Percentiles rank a stretch among this genome's conserved stretches.
phyloP scores from a whole-genome alignment of 2,888 invertebrate species.

The Drosophila paracracens region DNA sequence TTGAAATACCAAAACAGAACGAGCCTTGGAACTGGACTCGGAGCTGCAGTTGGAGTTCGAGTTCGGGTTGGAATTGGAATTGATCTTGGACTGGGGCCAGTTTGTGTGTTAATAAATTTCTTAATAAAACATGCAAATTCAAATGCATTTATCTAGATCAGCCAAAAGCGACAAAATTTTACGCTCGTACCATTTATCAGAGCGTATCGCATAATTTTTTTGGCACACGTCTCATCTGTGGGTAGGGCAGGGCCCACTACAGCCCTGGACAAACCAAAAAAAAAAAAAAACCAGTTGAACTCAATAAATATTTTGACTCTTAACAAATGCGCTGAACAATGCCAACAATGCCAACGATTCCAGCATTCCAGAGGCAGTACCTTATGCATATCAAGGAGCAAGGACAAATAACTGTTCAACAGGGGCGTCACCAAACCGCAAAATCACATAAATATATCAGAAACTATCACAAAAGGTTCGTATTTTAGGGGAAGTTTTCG shows the following conservation, averaged over 20 bases:
- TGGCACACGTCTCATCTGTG: conserved; percentile 73
- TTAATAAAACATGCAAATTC: conserved; percentile 79
- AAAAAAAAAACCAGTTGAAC: conserved; percentile 73
- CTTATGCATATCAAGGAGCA: conserved; percentile 25
- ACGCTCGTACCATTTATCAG: conserved; percentile 78
- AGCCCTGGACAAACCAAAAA: conserved; percentile 16
- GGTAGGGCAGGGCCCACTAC: conserved; percentile 39
- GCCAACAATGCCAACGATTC: conserved; percentile 43
- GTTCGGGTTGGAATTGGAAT: conserved; percentile 14
- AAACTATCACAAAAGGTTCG: conserved; percentile 40
- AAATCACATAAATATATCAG: conserved; percentile 65
- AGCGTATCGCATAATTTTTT: conserved; percentile 58
- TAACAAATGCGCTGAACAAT: conserved; percentile 73
- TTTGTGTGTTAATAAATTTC: conserved; percentile 79
- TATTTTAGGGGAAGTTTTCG: conserved; percentile 33
- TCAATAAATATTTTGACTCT: conserved; percentile 82
- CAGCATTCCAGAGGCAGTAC: conserved; percentile 13
- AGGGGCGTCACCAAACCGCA: conserved; percentile 61
- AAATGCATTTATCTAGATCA: conserved; percentile 83
- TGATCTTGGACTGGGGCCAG: conserved; percentile 34
- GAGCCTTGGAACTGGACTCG: conserved; percentile 44
- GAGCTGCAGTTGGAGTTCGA: conserved; percentile 12
- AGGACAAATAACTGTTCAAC: conserved; percentile 46
- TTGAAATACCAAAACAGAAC: conserved; percentile 60
- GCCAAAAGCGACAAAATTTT: conserved; percentile 81